Evolutionary conservation across 2,113 vertebrate species (phyloP), one percentile per base, ranked within the genome.

Genomic region (Enhydra lutris): DNA sequence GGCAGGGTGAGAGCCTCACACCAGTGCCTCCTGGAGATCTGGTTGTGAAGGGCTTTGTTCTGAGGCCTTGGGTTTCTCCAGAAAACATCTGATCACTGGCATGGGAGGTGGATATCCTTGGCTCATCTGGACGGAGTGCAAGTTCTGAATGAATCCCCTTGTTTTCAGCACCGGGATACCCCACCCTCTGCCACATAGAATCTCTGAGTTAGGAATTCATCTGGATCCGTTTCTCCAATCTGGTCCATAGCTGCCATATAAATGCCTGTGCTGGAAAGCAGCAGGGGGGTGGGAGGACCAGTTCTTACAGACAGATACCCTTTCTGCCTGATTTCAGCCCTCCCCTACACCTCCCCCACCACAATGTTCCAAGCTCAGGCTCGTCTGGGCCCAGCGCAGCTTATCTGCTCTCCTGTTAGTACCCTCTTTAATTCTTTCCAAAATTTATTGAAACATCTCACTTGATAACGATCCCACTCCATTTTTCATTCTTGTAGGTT

Each of bases 221-320:
- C 47, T 0, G 2, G 29, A 80, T 87, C 67, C 26, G 11, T 24
- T 74, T 91, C 82, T 42, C 34, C 39, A 61, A 23, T 23, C 17
- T 50, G 61, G 59, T n/a, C n/a, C 29, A 36, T 34, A 73, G 90
- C 65, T 65, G 42, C 57, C 61, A 31, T 55, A 39, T 52, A 97
- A 89, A 57, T 6, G 26, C 34, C 67, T 13, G 55, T 7, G 65
- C 39, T 26, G 14, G 45, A 26, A 73, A 21, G 36, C 88, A 20
- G 50, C 3, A 6, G 18, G 26, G 3, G 26, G 5, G 2, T 6
- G 6, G 4, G 3, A 6, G 13, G 6, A 1, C 18, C 67, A 12
- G 26, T 47, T 73, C 73, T 63, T 74, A 57, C 1, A 86, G 45
- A 73, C 26, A 15, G 45, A 76, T 52, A 63, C 12, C 42, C 31